Percentiles rank a stretch among this genome's conserved stretches.
phyloP scores from a whole-genome alignment of 2,797 vertebrate species.

The Takifugu rubripes region DNA sequence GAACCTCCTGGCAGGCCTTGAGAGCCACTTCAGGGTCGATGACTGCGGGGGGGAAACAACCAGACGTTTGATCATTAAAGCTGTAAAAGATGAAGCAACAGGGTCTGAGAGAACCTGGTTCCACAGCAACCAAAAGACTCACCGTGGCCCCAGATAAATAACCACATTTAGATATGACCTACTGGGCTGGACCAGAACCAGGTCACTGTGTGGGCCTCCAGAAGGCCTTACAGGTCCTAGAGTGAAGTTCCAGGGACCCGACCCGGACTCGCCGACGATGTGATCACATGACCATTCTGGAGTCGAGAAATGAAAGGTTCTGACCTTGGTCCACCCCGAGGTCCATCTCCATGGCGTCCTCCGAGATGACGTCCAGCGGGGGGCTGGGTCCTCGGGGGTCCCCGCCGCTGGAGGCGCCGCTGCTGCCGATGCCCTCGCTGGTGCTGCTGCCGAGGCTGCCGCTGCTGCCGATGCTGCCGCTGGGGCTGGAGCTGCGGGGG shows the following conservation, averaged over 20 bases:
- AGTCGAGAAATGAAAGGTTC: too few species aligned
- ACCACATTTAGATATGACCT: too few species aligned
- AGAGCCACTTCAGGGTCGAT: conserved; percentile 87
- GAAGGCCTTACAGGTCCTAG: background rate
- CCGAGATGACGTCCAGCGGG: conserved; percentile 81
- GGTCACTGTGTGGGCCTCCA: too few species aligned
- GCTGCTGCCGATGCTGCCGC: conserved; percentile 56
- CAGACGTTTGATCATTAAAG: too few species aligned
- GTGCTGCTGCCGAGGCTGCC: conserved; percentile 56
- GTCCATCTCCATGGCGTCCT: conserved; percentile 87
- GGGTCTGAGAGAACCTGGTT: too few species aligned
- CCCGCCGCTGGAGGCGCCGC: conserved; percentile 57
- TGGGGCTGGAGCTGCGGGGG: conserved; percentile 62
- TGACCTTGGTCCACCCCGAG: conserved; percentile 76
- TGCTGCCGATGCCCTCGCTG: conserved; percentile 61
- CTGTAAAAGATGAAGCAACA: too few species aligned
- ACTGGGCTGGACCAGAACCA: too few species aligned
- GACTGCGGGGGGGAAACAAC: conserved; percentile 44
- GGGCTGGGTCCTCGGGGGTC: conserved; percentile 71
- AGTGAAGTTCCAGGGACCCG: too few species aligned
- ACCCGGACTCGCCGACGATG: too few species aligned
- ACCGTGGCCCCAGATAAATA: too few species aligned
- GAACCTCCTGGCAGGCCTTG: conserved; percentile 92
- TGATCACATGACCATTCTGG: too few species aligned
- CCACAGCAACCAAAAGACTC: too few species aligned